Evolutionary conservation across 92 coral and sea anemone genomes (phyloP).

Genomic region (Siderastrea radians): DNA sequence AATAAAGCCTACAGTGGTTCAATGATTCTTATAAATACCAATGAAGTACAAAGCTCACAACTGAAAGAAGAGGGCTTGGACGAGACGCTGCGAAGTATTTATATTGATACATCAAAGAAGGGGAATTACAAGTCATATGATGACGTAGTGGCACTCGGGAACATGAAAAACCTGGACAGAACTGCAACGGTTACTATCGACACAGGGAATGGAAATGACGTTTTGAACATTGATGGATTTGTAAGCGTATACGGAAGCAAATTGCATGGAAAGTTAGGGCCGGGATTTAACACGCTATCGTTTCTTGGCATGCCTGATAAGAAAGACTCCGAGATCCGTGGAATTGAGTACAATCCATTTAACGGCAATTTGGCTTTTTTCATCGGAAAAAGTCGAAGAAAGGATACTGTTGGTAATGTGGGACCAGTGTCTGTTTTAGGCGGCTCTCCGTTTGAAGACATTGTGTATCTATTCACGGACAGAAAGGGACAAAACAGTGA

Average conservation of each 20-base stretch:
- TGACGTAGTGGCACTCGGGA: conserved; percentile 25
- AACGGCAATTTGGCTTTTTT: not conserved
- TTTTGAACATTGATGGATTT: conserved; percentile 24
- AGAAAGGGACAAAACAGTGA: not conserved
- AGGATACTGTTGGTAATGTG: not conserved
- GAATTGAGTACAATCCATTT: not conserved
- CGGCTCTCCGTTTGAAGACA: conserved; percentile 9
- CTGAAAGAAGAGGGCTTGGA: not conserved
- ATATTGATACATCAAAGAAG: not conserved
- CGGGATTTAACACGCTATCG: not conserved
- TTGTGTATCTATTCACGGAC: not conserved
- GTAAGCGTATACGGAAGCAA: not conserved
- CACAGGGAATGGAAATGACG: conserved; percentile 11
- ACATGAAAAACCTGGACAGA: conserved; percentile 15
- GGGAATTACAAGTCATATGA: not conserved
- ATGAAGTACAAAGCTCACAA: not conserved
- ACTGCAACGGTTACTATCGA: not conserved
- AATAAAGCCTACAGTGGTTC: not conserved
- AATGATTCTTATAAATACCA: not conserved
- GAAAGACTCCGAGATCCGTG: not conserved
- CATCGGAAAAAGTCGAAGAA: too few relatives aligned
- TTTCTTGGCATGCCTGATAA: conserved; percentile 1
- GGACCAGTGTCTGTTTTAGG: not conserved
- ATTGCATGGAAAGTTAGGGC: not conserved
- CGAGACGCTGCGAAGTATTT: not conserved